phyloP scores from a whole-genome alignment of 2,888 invertebrate genomes.

The Pristionchus exspectatus region DNA sequence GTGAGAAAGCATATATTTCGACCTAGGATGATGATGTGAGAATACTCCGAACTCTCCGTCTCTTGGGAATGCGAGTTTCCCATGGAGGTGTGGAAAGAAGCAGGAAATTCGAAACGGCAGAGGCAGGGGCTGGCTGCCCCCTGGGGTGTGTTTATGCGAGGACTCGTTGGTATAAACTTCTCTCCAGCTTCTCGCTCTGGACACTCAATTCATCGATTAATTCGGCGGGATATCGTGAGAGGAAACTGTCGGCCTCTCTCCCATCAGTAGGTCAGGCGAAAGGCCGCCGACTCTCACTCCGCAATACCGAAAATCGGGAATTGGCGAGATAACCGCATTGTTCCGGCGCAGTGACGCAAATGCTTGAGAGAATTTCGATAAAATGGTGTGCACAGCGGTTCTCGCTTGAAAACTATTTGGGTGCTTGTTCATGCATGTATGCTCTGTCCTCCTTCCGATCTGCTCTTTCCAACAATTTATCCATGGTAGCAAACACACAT shows the following conservation, averaged over 20 bases:
- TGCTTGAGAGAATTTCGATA: background rate
- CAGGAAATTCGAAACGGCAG: conserved; percentile 21
- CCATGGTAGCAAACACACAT: conserved; percentile 15
- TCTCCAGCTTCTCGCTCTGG: background rate
- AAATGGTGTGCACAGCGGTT: conserved; percentile 3
- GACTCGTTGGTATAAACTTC: conserved; percentile 21
- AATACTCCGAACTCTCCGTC: background rate
- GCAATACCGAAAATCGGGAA: background rate
- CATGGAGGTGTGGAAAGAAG: background rate
- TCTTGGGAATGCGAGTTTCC: background rate
- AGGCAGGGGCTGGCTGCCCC: background rate
- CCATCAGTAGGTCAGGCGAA: background rate
- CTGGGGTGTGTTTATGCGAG: conserved; percentile 36
- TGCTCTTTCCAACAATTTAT: conserved; percentile 3
- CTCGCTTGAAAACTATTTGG: background rate
- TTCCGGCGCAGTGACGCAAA: background rate
- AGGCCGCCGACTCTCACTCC: conserved; percentile 13
- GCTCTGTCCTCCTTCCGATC: background rate
- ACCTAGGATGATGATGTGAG: background rate
- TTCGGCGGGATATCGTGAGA: background rate
- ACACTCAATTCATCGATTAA: background rate
- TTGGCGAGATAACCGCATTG: background rate
- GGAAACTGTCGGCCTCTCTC: background rate
- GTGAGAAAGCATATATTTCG: background rate
- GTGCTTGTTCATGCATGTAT: conserved; percentile 13